Base-by-base conservation (phyloP, 2,888 invertebrate species). In the Ormia ochracea region DNA sequence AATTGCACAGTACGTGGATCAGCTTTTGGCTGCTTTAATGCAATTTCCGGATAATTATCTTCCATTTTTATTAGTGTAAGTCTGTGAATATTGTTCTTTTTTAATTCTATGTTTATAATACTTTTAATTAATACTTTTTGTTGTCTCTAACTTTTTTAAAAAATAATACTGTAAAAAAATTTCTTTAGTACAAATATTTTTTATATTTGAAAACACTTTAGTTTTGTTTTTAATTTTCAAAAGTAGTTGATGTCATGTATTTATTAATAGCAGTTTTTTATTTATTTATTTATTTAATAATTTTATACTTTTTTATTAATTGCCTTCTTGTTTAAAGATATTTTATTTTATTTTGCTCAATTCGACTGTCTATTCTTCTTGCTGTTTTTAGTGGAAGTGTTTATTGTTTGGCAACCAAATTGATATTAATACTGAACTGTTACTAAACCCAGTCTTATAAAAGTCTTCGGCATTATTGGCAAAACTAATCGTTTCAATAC, bases 391-490 rank as follows among this genome's bases (percentile, higher is more conserved):
- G 52, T 54, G 31, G 61, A 68, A 68, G 66, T 80, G 76, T 73
- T 80, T 80, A 73, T 63, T 76, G 80, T 80, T 80, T 76, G 80
- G 68, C 80, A 76, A 73, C 63, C 72, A 68, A 73, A 63, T 76
- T 76, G 72, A 66, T 76, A 80, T 76, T 80, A 80, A 80, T 68
- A 68, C 76, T 59, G 68, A 76, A 80, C 33, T 73, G 68, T 73
- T 80, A 72, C 76, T 76, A 73, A 79, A 61, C 80, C 70, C 68
- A 50, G 80, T 76, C 80, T 80, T 80, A 76, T 80, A 80, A 80
- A 76, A 73, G 72, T 73, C 68, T 76, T 80, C 76, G 76, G 63
- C 63, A 69, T 63, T 73, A 58, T 78, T 78, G 59, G 77, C 77
- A 72, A 70, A 59, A 76, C 61, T 63, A 70, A 66, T 58, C 70